These are phyloP conservation scores for Scrobipalpa atriplicella DNA, from an alignment of 2,888 invertebrate genomes.

Conservation along the genomic window DNA sequence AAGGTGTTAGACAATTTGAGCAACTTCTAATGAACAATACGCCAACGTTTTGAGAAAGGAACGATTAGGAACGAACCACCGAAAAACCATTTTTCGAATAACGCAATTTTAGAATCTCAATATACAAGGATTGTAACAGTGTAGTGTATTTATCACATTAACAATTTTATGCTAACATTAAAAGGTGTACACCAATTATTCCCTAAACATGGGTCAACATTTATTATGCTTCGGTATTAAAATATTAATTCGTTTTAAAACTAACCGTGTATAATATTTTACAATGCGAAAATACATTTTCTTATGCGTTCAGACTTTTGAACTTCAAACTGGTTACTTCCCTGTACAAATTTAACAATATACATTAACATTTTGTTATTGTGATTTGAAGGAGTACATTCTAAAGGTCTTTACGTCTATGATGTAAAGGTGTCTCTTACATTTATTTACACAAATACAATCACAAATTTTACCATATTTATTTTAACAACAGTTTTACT, in stretches of 20 bases:
- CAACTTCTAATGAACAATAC: conserved; percentile 74
- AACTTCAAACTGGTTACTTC: conserved; percentile 74
- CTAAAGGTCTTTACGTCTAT: conserved; percentile 28
- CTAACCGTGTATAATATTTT: conserved; percentile 78
- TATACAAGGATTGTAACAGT: conserved; percentile 65
- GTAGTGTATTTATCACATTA: conserved; percentile 69
- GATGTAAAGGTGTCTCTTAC: conserved; percentile 32
- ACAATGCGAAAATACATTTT: conserved; percentile 81
- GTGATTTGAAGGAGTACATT: conserved; percentile 72
- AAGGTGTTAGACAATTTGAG: conserved; percentile 49
- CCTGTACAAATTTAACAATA: conserved; percentile 80
- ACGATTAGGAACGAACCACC: conserved; percentile 75
- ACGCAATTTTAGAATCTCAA: conserved; percentile 68
- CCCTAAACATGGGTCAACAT: conserved; percentile 72
- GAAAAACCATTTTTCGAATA: conserved; percentile 54
- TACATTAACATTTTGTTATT: conserved; percentile 71
- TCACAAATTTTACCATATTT: conserved; percentile 46
- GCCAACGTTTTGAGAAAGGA: conserved; percentile 62
- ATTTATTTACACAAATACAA: conserved; percentile 48
- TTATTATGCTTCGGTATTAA: conserved; percentile 75
- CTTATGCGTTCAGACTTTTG: conserved; percentile 79
- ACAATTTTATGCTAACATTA: conserved; percentile 70
- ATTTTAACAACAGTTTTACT: conserved; percentile 49
- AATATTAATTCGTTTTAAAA: conserved; percentile 76
- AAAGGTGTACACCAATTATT: conserved; percentile 67